Conservation (phyloP, 2,888 invertebrate species). For the Napeogenes inachia region DNA sequence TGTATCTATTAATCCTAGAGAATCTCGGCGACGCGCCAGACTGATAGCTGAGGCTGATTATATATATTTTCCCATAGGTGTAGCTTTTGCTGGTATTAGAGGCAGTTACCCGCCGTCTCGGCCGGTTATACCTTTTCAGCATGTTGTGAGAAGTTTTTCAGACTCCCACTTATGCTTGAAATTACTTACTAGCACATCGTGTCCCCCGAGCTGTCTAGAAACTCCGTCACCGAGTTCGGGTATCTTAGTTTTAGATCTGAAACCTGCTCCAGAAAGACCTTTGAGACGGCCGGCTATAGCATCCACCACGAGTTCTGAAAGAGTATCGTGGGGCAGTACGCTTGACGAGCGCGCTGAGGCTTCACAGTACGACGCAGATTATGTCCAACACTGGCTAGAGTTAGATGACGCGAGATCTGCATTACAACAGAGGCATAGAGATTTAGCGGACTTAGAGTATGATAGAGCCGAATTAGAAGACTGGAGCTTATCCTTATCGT, state of each 20-base stretch:
- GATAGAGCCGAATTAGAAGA: slow-evolving; percentile 87
- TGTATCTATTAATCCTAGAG: slow-evolving; percentile 70
- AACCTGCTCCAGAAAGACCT: slow-evolving; percentile 76
- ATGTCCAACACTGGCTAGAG: slow-evolving; percentile 86
- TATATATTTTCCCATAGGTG: slow-evolving; percentile 82
- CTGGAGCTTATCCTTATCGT: slow-evolving; percentile 86
- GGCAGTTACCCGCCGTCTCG: slow-evolving; percentile 85
- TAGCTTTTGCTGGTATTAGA: slow-evolving; percentile 79
- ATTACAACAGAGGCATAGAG: slow-evolving; percentile 82
- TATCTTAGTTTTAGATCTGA: slow-evolving; percentile 78
- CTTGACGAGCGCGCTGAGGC: slow-evolving; percentile 78
- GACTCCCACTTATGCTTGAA: slow-evolving; percentile 86
- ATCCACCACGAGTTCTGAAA: slow-evolving; percentile 68
- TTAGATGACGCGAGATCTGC: slow-evolving; percentile 84
- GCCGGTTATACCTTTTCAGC: slow-evolving; percentile 83
- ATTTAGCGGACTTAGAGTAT: slow-evolving; percentile 83
- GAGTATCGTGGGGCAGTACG: slow-evolving; percentile 79
- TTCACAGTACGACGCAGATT: slow-evolving; percentile 82
- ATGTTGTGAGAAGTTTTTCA: slow-evolving; percentile 85
- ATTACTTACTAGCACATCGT: slow-evolving; percentile 79
- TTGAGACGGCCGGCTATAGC: slow-evolving; percentile 77
- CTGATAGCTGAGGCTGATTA: slow-evolving; percentile 81
- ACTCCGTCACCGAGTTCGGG: slow-evolving; percentile 80
- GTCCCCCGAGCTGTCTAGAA: slow-evolving; percentile 72
- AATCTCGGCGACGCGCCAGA: slow-evolving; percentile 74